A percentile compares a stretch with the other conserved stretches of the same genome.
Conservation (phyloP, 2,797 vertebrate genomes). For the Fistularia commersonii region DNA sequence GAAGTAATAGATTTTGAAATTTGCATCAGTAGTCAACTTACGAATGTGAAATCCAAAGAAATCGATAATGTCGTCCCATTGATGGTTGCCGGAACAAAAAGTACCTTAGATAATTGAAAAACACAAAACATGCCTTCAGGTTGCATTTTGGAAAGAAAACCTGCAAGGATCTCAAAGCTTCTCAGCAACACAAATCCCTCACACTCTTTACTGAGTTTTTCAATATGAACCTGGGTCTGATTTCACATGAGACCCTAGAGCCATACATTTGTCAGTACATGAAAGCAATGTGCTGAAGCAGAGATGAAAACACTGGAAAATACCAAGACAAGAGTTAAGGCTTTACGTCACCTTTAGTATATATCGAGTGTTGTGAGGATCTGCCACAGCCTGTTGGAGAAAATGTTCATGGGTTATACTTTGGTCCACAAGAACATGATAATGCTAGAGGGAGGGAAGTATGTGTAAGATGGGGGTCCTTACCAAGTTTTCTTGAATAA, state of each 20-base stretch:
- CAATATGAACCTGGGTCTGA: slow-evolving; percentile 1
- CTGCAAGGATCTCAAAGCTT: too few species aligned
- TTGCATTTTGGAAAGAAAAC: background rate
- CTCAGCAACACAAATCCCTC: too few species aligned
- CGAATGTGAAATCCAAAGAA: too few species aligned
- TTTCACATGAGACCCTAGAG: slow-evolving; percentile 5
- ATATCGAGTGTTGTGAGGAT: slow-evolving; percentile 27
- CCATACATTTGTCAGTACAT: slow-evolving; percentile 34
- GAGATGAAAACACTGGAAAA: slow-evolving; percentile 2
- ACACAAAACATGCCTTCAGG: background rate
- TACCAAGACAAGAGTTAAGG: background rate
- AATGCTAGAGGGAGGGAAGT: background rate
- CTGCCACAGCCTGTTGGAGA: slow-evolving; percentile 29
- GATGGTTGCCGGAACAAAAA: background rate
- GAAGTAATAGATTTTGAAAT: background rate
- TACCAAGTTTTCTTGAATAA: too few species aligned
- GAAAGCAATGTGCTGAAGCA: slow-evolving; percentile 12
- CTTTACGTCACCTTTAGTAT: background rate
- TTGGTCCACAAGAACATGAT: background rate
- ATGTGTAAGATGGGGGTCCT: too few species aligned
- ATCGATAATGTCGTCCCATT: too few species aligned
- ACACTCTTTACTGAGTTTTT: background rate
- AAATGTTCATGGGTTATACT: background rate
- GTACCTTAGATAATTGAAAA: background rate
- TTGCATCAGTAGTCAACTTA: too few species aligned